Base-by-base conservation (phyloP, 2,113 vertebrate species). In the Sclerurus mexicanus region DNA sequence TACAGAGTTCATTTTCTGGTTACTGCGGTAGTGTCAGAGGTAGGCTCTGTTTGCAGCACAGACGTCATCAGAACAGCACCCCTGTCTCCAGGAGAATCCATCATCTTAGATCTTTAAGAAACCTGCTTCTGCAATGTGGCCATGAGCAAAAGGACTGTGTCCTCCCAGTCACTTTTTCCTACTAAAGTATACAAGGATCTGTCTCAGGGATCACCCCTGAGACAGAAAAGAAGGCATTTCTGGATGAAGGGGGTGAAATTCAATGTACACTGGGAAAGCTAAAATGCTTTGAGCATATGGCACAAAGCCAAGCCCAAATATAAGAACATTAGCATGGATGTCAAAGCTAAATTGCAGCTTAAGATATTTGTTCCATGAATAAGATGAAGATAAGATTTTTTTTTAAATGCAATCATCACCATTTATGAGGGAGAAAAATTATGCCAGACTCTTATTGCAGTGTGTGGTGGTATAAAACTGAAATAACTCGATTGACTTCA, bases 401-500 rank as follows among this genome's bases (percentile, higher is more conserved):
- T 94, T 89, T 19, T 7, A 50, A 95, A 91, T 84, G 47, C 30
- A 59, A 2, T 92, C 72, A 62, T 84, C 74, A 37, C 78, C 71
- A 83, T 90, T 91, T 89, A 59, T 66, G 64, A 82, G 50, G 63
- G 39, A 63, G 47, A 93, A 89, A 52, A 90, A 66, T 62, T 5
- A 69, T 77, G 73, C 64, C 81, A 87, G 81, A 69, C 53, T 81
- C 91, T 72, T 79, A 59, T 4, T 88, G 40, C 52, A 50, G 39
- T 73, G 75, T 73, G 22, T 49, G 33, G 62, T 90, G 81, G 59
- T 76, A 80, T 80, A 77, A 92, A 95, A 80, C 86, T 71, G 86
- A 95, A 96, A 92, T 95, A 93, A 90, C 76, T 93, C 85, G 71
- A 63, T 92, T 95, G 94, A 84, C 76, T 96, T 96, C 76, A 74